Percentiles rank a stretch among this genome's conserved stretches.
phyloP scores from a whole-genome alignment of 1,140 invertebrate species.

The Marisa cornuarietis region DNA sequence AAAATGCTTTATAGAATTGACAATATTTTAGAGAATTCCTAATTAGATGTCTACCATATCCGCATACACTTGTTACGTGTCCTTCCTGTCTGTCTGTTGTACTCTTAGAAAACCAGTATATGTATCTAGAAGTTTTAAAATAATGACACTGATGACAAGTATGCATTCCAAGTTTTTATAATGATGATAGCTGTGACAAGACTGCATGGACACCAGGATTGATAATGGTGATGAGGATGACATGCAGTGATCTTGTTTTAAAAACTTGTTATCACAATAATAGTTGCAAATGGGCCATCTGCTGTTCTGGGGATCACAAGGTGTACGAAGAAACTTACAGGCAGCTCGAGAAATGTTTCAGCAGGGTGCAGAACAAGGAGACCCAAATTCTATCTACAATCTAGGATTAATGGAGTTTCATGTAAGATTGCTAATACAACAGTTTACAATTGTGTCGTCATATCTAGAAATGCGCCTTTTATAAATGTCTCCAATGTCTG shows the following conservation, averaged over 20 bases:
- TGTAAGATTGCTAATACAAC: constrained; percentile 29
- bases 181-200: too few relatives aligned
- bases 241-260: not conserved
- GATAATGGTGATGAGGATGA: not conserved
- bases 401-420: constrained; percentile 56
- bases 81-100: not conserved
- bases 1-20: too few relatives aligned
- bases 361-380: constrained; percentile 45
- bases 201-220: not conserved
- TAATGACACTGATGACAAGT: constrained; percentile 5
- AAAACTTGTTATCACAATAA: too few relatives aligned
- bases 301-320: constrained; percentile 59
- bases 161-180: not conserved
- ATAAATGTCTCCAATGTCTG: too few relatives aligned
- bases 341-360: constrained; percentile 52
- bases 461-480: too few relatives aligned
- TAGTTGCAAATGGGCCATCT: constrained; percentile 49
- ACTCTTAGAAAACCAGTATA: too few relatives aligned
- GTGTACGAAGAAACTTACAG: constrained; percentile 53
- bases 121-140: not conserved
- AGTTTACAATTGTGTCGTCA: too few relatives aligned
- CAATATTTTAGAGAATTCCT: not conserved
- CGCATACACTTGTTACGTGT: not conserved
- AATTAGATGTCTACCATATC: not conserved
- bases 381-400: constrained; percentile 53